Conservation (phyloP, 2,797 vertebrate species). For the Aeoliscus strigatus region DNA sequence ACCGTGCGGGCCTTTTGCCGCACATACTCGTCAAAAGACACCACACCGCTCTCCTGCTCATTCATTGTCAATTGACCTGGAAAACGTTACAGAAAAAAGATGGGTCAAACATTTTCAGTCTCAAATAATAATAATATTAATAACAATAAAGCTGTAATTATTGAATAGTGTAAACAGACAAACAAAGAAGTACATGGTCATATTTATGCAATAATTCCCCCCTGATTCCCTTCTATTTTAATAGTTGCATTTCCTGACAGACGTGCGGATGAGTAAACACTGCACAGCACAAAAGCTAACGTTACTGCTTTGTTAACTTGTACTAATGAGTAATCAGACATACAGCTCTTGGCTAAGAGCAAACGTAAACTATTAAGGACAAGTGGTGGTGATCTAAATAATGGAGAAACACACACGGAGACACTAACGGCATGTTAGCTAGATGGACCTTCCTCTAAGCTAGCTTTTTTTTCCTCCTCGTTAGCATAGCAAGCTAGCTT, state of each 20-base stretch:
- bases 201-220: no score
- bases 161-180: no score
- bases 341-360: background rate
- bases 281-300: background rate
- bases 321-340: background rate
- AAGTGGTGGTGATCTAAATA: background rate
- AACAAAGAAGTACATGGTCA: no score
- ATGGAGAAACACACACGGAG: background rate
- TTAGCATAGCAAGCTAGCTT: conserved; percentile 64
- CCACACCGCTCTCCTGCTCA: conserved; percentile 95
- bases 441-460: conserved; percentile 14
- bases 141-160: no score
- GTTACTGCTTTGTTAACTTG: conserved; percentile 28
- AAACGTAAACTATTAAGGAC: rapidly evolving
- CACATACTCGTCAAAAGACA: conserved; percentile 99
- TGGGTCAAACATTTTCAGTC: background rate
- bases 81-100: background rate
- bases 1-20: conserved; percentile 95
- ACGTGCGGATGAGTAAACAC: no score
- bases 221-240: no score
- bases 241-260: no score
- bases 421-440: background rate
- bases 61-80: conserved; percentile 82
- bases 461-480: no score
- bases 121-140: no score